These are phyloP conservation scores for Scortum barcoo DNA, from an alignment of 2,113 vertebrate species.

Conservation along the genomic window DNA sequence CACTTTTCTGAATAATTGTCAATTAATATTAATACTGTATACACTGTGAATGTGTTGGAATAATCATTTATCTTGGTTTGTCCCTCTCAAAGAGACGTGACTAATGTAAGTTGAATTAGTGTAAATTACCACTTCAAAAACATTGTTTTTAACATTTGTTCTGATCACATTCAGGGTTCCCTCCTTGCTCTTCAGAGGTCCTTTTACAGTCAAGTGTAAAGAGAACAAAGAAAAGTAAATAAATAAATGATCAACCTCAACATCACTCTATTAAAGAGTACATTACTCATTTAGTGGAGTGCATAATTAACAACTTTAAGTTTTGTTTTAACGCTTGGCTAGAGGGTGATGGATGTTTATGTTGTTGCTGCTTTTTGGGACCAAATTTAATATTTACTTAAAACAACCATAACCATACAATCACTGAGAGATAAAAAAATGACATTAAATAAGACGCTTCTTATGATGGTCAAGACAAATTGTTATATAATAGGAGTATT, in stretches of 20 bases:
- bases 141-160: constrained; percentile 4
- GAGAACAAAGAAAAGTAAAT: background rate
- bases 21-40: background rate
- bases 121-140: background rate
- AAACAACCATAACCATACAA: too few relatives aligned
- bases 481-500: too few relatives aligned
- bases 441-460: too few relatives aligned
- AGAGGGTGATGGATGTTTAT: background rate
- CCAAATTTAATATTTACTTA: too few relatives aligned
- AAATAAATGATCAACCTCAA: background rate
- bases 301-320: background rate
- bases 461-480: too few relatives aligned
- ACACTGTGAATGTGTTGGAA: background rate
- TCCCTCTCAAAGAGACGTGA: background rate
- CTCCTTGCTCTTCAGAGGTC: background rate
- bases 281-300: background rate
- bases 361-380: background rate
- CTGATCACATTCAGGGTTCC: background rate
- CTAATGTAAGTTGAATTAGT: background rate
- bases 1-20: background rate
- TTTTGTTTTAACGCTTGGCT: background rate
- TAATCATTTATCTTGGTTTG: background rate
- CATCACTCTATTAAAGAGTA: background rate
- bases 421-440: too few relatives aligned
- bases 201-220: background rate